These are phyloP conservation scores for Merodon equestris DNA, from an alignment of 2,888 invertebrate species.

Conservation along the genomic window DNA sequence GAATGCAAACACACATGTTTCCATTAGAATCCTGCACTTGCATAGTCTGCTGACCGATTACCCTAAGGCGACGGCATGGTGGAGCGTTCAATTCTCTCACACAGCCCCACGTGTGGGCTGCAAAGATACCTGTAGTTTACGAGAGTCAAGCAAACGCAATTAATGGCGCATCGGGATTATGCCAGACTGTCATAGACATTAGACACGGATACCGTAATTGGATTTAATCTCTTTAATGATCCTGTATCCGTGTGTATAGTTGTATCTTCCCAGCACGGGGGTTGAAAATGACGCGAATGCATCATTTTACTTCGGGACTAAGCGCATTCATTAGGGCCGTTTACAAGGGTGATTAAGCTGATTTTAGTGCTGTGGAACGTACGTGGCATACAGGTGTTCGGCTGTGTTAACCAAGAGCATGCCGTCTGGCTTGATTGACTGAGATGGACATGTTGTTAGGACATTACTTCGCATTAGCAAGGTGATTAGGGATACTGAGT, in stretches of 20 bases:
- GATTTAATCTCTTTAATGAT: conserved; percentile 57
- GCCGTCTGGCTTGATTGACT: conserved; percentile 19
- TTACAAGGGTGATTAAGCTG: conserved; percentile 54
- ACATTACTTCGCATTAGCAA: not conserved
- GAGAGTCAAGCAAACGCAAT: conserved; percentile 4
- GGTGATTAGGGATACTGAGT: no score
- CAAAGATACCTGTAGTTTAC: no score
- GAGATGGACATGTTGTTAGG: conserved; percentile 10
- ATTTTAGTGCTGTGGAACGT: conserved; percentile 7
- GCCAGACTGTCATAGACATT: conserved; percentile 36
- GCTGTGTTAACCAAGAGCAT: not conserved
- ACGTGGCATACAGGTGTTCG: conserved; percentile 4
- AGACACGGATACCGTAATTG: conserved; percentile 48
- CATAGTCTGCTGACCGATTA: conserved; percentile 66
- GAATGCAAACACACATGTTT: conserved; percentile 46
- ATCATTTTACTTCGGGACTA: conserved; percentile 16
- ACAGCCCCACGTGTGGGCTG: not conserved
- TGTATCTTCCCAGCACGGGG: not conserved
- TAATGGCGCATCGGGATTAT: conserved; percentile 14
- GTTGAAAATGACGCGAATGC: conserved; percentile 12
- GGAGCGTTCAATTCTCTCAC: not conserved
- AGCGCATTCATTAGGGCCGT: conserved; percentile 59
- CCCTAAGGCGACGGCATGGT: conserved; percentile 35
- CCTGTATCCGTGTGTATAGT: conserved; percentile 18
- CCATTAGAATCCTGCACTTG: conserved; percentile 32